These are phyloP conservation scores for Tyrophagus putrescentiae DNA, from an alignment of 1,140 invertebrate species.

Conservation along the genomic window DNA sequence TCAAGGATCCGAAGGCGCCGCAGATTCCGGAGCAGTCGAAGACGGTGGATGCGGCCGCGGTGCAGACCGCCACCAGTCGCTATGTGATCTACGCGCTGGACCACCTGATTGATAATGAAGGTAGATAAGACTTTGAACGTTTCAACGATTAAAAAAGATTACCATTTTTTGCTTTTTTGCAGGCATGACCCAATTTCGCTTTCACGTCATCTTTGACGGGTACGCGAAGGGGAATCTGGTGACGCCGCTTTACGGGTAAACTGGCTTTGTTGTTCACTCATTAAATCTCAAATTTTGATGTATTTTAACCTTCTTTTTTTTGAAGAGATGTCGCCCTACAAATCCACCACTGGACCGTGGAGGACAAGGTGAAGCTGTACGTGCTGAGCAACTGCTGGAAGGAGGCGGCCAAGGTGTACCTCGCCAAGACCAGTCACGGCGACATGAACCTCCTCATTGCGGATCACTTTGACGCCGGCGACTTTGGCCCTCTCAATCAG, in stretches of 20 bases:
- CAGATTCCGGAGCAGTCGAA: not conserved
- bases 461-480: slow-evolving; percentile 20
- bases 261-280: too few relatives aligned
- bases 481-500: slow-evolving; percentile 9
- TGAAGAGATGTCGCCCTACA: slow-evolving; percentile 20
- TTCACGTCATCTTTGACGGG: slow-evolving; percentile 19
- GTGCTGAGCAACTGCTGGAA: slow-evolving; percentile 21
- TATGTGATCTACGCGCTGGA: not conserved
- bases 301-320: too few relatives aligned
- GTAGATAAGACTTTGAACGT: too few relatives aligned
- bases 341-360: slow-evolving; percentile 6
- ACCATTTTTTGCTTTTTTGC: too few relatives aligned
- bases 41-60: not conserved
- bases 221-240: slow-evolving; percentile 3
- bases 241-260: slow-evolving; percentile 20
- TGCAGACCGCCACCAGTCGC: not conserved
- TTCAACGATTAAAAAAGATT: too few relatives aligned
- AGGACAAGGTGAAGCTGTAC: slow-evolving; percentile 17
- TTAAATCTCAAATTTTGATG: too few relatives aligned
- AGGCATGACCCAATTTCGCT: too few relatives aligned
- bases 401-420: slow-evolving; percentile 13
- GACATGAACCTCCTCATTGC: slow-evolving; percentile 19
- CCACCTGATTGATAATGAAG: not conserved
- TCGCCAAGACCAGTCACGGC: slow-evolving; percentile 21
- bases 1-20: not conserved